Base-by-base conservation (phyloP, 1,140 invertebrate genomes). In the Drosophila punjabiensis region DNA sequence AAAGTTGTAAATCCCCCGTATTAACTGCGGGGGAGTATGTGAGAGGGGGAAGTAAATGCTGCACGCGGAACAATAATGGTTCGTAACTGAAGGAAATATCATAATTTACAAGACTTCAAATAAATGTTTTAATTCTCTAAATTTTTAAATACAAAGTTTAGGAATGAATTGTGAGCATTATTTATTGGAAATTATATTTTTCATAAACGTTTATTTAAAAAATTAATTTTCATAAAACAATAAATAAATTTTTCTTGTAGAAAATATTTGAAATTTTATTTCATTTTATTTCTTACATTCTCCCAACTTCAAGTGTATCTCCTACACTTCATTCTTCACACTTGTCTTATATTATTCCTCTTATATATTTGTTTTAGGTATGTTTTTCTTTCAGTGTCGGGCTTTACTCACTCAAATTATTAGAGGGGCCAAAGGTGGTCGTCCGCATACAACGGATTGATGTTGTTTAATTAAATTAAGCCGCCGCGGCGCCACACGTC, bases 381-480 rank as follows among this genome's bases (percentile, higher is more conserved):
- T 3, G 6, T 41, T 56, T 24, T 65, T 69, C 11, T 56, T 24
- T 37, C 33, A 61, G 65, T 76, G 70, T 33, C 10, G 66, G 8
- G 43, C 39, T 52, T 71, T 76, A 68, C 63, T 73, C 63, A 47
- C 18, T 50, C 52, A 41, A 32, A 69, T 35, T 87, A 87, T 83
- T 88, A 88, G 69, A 77, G 59, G 80, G 69, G 85, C 73, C 74
- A 77, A 82, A 85, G 81, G 86, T 85, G 75, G 86, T 74, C 86
- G 70, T 74, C 70, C 68, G 71, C 71, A 90, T 85, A 76, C 76
- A 86, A 69, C 62, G 82, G 81, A 90, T 89, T 89, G 82, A 86
- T 89, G 85, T 86, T 89, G 85, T 89, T 89, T 89, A 89, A 89
- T 89, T 89, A 90, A 89, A 89, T 89, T 89, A 89, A 90, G 86